Base-by-base conservation (phyloP, 2,113 vertebrate genomes). In the Protomyctophum bolini region DNA sequence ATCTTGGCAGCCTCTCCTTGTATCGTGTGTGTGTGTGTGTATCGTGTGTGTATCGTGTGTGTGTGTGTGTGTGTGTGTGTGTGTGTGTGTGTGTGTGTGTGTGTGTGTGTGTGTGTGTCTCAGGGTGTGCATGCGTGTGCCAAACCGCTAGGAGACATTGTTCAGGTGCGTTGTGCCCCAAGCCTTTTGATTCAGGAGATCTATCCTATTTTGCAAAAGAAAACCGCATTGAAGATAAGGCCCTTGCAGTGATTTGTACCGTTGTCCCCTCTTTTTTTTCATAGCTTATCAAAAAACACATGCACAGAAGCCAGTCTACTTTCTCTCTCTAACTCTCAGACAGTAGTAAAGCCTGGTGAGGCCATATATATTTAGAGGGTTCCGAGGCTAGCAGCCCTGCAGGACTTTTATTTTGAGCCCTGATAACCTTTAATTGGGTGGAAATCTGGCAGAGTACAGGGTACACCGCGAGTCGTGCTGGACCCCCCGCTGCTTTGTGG, bases 351-450 rank as follows among this genome's bases (percentile, higher is more conserved):
- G 69, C 47, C 46, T 57, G 61, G 60, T 66, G 63, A 74, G 15
- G 68, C 46, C 75, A 79, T 80, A 82, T 83, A 68, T 82, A 84
- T 88, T 82, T 80, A 82, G 83, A 82, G 86, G 63, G 71, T 14
- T 63, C 47, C 46, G 64, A 21, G 47, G 28, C 66, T 65, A 73
- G 72, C 75, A 58, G 63, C 60, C 69, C 75, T 64, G 67, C 71
- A 70, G 72, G 77, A 76, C 68, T 74, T 76, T 83, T 83, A 86
- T 84, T 85, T 77, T 79, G 77, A 84, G 83, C 82, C 77, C 68
- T 75, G 85, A 85, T 92, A 88, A 89, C 89, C 83, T 83, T 89
- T 91, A 91, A 90, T 87, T 89, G 84, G 79, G 73, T 70, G 58
- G 50, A 60, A 82, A 85, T 88, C 73, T 84, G 57, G 75, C 69